Conservation (phyloP, 2,888 invertebrate genomes). For the Dicyrtoma fusca region DNA sequence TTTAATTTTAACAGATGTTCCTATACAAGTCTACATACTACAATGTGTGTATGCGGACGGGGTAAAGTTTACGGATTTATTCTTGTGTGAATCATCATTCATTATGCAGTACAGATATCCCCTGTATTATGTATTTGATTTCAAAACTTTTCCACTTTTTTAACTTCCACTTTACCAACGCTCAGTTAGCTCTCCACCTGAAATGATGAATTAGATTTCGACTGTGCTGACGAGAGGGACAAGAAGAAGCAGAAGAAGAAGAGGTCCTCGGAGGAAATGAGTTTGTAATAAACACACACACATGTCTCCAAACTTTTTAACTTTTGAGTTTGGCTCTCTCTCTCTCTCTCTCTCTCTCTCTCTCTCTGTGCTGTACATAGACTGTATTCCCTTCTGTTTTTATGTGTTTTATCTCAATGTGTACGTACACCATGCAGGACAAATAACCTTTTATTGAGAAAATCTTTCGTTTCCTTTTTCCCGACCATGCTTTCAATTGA, state of each 20-base stretch:
- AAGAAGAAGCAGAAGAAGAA: background rate
- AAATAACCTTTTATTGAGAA: slow-evolving; percentile 25
- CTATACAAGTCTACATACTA: too few relatives aligned
- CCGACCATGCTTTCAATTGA: background rate
- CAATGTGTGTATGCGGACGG: background rate
- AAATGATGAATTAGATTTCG: slow-evolving; percentile 28
- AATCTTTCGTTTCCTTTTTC: slow-evolving; percentile 10
- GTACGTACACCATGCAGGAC: slow-evolving; percentile 7
- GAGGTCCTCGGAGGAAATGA: slow-evolving; percentile 27
- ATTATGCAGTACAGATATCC: background rate
- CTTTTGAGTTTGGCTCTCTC: background rate
- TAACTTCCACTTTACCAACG: slow-evolving; percentile 14
- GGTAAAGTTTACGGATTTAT: slow-evolving; percentile 12
- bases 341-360: background rate
- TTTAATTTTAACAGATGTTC: too few relatives aligned
- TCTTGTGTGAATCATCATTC: slow-evolving; percentile 26
- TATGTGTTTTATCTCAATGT: slow-evolving; percentile 1
- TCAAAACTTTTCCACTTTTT: slow-evolving; percentile 28
- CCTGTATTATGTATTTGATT: background rate
- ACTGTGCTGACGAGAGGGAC: background rate
- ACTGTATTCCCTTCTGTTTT: background rate
- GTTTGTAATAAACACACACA: slow-evolving; percentile 36
- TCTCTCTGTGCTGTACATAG: background rate
- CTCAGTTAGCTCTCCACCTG: background rate
- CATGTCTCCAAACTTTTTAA: background rate